These are phyloP conservation scores for Pandemis cinnamomeana DNA, from an alignment of 2,888 invertebrate genomes.

Conservation along the genomic window DNA sequence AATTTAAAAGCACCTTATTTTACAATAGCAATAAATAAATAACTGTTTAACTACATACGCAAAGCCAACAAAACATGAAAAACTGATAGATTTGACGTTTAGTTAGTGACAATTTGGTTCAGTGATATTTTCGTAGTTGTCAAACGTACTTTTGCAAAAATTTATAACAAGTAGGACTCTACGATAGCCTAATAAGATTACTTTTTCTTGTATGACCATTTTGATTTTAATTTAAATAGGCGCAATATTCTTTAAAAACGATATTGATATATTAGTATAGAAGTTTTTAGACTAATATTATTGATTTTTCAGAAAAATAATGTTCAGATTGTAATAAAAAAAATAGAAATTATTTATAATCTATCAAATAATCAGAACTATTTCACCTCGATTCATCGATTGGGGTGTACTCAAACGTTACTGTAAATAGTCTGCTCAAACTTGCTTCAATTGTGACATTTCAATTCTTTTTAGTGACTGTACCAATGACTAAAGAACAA, in stretches of 20 bases:
- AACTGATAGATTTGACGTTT: conserved; percentile 37
- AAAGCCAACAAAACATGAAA: conserved; percentile 39
- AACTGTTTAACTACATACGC: neutral
- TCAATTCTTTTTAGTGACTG: conserved; percentile 10
- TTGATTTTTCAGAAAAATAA: too few relatives aligned
- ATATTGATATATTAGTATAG: neutral
- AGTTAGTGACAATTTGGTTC: neutral
- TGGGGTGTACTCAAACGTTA: neutral
- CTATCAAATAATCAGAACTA: too few relatives aligned
- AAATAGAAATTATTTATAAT: too few relatives aligned
- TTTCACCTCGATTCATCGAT: neutral
- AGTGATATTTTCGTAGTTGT: neutral
- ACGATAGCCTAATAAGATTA: neutral
- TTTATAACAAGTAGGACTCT: neutral
- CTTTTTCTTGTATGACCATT: neutral
- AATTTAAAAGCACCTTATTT: conserved; percentile 38
- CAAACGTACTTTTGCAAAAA: neutral
- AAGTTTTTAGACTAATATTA: too few relatives aligned
- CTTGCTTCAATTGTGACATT: conserved; percentile 11
- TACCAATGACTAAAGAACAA: too few relatives aligned
- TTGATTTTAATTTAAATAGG: neutral
- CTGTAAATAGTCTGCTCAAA: conserved; percentile 11
- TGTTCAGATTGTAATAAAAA: too few relatives aligned
- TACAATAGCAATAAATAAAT: conserved; percentile 3
- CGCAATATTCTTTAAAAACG: neutral